phyloP scores from a whole-genome alignment of 2,888 invertebrate genomes.

The Unio pictorum region DNA sequence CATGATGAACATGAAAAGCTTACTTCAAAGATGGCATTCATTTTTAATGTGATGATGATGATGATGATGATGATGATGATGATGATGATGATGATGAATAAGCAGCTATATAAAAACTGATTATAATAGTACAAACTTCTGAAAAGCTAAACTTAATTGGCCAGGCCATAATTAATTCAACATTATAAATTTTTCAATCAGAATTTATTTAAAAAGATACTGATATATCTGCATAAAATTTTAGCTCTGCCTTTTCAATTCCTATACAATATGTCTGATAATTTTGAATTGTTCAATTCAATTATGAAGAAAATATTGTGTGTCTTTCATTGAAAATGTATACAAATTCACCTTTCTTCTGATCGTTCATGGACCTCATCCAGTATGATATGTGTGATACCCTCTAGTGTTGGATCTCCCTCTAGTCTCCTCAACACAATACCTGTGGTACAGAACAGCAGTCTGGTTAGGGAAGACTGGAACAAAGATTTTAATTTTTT shows the following conservation, averaged over 20 bases:
- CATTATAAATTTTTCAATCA: too few species aligned
- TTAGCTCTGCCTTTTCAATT: too few species aligned
- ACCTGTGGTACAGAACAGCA: slow-evolving; percentile 91
- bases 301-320: too few species aligned
- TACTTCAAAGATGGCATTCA: not conserved
- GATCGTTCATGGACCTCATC: slow-evolving; percentile 80
- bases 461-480: slow-evolving; percentile 59
- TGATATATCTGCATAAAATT: too few species aligned
- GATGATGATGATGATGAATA: slow-evolving; percentile 12
- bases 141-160: not conserved
- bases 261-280: too few species aligned
- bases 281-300: too few species aligned
- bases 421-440: slow-evolving; percentile 86
- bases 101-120: too few species aligned
- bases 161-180: not conserved
- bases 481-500: slow-evolving; percentile 4
- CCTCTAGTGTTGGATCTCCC: slow-evolving; percentile 77
- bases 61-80: slow-evolving; percentile 13
- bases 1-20: too few species aligned
- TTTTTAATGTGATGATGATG: slow-evolving; percentile 1
- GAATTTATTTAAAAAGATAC: too few species aligned
- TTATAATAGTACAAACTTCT: too few species aligned
- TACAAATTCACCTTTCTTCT: slow-evolving; percentile 60
- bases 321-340: too few species aligned
- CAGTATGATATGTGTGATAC: slow-evolving; percentile 83